Conservation (phyloP, 2,113 vertebrate genomes). For the Centropus bengalensis region DNA sequence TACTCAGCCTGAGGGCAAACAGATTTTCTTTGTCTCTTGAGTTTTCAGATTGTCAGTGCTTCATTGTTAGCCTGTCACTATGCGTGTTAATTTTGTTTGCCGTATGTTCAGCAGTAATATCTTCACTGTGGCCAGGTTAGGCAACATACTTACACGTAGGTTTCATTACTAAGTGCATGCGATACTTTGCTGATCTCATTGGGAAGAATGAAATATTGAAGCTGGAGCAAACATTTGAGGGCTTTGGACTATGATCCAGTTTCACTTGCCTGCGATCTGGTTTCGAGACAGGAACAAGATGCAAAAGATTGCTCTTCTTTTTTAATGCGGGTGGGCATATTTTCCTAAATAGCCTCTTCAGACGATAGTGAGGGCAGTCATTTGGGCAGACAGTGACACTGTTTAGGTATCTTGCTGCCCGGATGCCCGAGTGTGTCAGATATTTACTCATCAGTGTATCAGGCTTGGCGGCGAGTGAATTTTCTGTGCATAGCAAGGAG, state of each 20-base stretch:
- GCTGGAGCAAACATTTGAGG: not conserved
- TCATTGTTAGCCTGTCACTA: not conserved
- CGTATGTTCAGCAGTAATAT: not conserved
- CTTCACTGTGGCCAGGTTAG: not conserved
- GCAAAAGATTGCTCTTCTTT: conserved; percentile 18
- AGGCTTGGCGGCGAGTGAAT: not conserved
- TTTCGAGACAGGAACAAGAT: not conserved
- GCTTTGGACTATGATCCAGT: not conserved
- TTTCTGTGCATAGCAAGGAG: not conserved
- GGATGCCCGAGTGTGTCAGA: conserved; percentile 27
- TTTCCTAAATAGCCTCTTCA: not conserved
- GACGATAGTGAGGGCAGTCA: not conserved
- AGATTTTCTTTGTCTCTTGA: not conserved
- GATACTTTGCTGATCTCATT: not conserved
- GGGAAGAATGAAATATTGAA: not conserved
- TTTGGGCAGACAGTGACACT: not conserved
- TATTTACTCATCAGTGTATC: conserved; percentile 45
- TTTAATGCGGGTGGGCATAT: not conserved
- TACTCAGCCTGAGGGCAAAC: not conserved
- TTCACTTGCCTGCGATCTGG: not conserved
- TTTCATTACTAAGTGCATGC: not conserved
- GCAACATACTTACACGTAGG: not conserved
- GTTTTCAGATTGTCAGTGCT: not conserved
- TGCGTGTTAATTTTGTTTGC: not conserved
- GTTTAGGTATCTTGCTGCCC: conserved; percentile 26